Conservation (phyloP, 2,113 vertebrate species). For the Circaetus gallicus region DNA sequence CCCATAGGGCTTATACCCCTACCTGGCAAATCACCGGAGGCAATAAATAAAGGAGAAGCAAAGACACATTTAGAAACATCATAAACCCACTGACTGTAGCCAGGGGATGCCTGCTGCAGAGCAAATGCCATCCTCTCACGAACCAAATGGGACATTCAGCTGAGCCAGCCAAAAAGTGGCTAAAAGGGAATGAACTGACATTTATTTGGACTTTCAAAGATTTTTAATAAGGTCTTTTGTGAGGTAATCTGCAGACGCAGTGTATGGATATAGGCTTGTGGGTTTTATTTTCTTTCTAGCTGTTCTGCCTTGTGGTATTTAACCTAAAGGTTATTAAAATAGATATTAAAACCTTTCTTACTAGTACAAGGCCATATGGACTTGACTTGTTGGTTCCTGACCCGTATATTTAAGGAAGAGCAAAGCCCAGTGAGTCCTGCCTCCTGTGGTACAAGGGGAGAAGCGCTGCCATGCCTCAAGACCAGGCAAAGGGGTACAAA, state of each 20-base stretch:
- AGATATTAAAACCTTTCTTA: not conserved
- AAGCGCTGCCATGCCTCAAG: fast-evolving
- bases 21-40: not conserved
- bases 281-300: not conserved
- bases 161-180: not conserved
- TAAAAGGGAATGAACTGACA: not conserved
- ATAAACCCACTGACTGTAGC: not conserved
- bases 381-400: not conserved
- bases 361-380: not conserved
- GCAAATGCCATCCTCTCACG: not conserved
- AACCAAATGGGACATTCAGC: not conserved
- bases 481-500: not conserved
- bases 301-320: not conserved
- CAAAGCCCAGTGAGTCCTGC: fast-evolving
- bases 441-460: not conserved
- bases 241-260: not conserved
- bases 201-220: not conserved
- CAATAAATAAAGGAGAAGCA: not conserved
- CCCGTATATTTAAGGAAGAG: not conserved
- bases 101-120: not conserved
- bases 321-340: not conserved
- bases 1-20: not conserved
- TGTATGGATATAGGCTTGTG: not conserved
- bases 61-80: not conserved
- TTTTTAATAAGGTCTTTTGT: not conserved